These are phyloP conservation scores for Theodoxus fluviatilis DNA, from an alignment of 2,888 invertebrate species.

Conservation along the genomic window DNA sequence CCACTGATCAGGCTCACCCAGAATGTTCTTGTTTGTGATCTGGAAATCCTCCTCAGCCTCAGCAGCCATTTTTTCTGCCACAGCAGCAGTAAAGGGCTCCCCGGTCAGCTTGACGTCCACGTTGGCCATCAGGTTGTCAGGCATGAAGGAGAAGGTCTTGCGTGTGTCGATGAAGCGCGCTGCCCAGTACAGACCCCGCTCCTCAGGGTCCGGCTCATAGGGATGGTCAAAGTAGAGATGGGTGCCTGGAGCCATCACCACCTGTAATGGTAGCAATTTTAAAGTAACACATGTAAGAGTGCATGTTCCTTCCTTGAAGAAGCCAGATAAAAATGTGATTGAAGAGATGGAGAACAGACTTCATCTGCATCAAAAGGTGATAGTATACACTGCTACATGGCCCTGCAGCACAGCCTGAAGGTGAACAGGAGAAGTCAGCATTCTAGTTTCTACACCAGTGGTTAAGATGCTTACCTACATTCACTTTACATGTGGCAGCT, in stretches of 20 bases:
- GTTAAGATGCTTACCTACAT: too few relatives aligned
- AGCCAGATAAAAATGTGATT: too few relatives aligned
- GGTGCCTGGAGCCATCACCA: constrained; percentile 54
- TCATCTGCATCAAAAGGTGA: too few relatives aligned
- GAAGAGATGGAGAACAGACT: too few relatives aligned
- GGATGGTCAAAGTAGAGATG: constrained; percentile 59
- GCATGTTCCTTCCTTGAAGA: too few relatives aligned
- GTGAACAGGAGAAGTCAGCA: too few relatives aligned
- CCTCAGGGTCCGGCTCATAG: constrained; percentile 57
- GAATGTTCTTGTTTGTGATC: constrained; percentile 47
- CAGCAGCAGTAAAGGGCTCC: constrained; percentile 41
- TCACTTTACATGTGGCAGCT: too few relatives aligned
- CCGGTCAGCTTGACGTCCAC: constrained; percentile 52
- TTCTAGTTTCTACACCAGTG: too few relatives aligned
- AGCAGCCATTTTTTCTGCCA: constrained; percentile 40
- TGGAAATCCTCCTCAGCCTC: constrained; percentile 40
- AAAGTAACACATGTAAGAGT: too few relatives aligned
- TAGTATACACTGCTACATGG: too few relatives aligned
- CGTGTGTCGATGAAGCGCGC: constrained; percentile 53
- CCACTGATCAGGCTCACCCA: constrained; percentile 42
- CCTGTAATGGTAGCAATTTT: too few relatives aligned
- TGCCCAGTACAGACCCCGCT: constrained; percentile 61
- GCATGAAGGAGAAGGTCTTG: constrained; percentile 56
- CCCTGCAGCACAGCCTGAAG: too few relatives aligned
- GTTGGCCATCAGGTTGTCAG: constrained; percentile 51